Percentiles rank a stretch among this genome's conserved stretches.
These are phyloP conservation scores for Abrostola triplasia DNA, from an alignment of 2,888 invertebrate genomes.

Conservation along the genomic window DNA sequence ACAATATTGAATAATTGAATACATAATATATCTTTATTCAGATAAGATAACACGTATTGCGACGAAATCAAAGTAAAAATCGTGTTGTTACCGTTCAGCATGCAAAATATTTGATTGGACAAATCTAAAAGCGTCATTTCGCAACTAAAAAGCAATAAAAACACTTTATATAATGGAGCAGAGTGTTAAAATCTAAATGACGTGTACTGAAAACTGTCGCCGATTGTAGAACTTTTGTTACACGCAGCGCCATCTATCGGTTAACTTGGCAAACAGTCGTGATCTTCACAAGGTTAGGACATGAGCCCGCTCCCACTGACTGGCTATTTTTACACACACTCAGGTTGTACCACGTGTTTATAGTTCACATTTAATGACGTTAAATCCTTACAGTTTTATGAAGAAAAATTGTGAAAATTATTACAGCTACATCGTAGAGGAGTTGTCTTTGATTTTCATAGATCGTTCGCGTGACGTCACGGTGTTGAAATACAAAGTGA, in stretches of 20 bases:
- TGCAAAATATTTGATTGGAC: background rate
- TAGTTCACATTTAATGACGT: constrained; percentile 33
- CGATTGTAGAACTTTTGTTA: constrained; percentile 58
- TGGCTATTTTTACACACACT: constrained; percentile 47
- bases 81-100: constrained; percentile 4
- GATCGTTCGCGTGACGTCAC: constrained; percentile 34
- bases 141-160: constrained; percentile 19
- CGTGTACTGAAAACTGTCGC: constrained; percentile 62
- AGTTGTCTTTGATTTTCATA: constrained; percentile 47
- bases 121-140: constrained; percentile 15
- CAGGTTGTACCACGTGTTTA: constrained; percentile 43
- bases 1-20: constrained; percentile 64
- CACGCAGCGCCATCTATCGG: constrained; percentile 76
- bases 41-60: constrained; percentile 66
- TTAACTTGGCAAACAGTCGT: constrained; percentile 74
- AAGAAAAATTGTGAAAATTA: constrained; percentile 30
- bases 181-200: constrained; percentile 45
- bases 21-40: constrained; percentile 63
- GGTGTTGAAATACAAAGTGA: constrained; percentile 43
- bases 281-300: constrained; percentile 62
- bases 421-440: constrained; percentile 11
- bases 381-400: constrained; percentile 22
- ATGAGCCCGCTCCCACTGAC: constrained; percentile 58
- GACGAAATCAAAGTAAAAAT: constrained; percentile 28
- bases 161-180: constrained; percentile 24